Evolutionary conservation across 2,113 vertebrate species (phyloP).

Genomic region (Vulpes vulpes): DNA sequence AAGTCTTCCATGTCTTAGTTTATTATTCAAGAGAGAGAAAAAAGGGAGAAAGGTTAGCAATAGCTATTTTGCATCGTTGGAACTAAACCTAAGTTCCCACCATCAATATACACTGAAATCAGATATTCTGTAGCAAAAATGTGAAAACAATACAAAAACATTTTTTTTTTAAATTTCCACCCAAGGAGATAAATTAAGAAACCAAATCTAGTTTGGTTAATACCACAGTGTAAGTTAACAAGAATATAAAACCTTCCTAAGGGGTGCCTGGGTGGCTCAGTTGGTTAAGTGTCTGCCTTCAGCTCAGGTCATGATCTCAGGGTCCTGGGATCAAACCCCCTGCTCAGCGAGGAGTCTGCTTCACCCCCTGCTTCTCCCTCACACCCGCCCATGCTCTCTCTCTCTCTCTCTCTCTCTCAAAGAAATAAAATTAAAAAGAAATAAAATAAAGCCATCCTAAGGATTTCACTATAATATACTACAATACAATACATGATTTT

Average conservation of each 20-base stretch:
- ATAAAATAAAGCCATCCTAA: not conserved
- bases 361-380: not conserved
- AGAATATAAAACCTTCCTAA: not conserved
- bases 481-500: not conserved
- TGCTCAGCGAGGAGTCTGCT: not conserved
- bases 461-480: not conserved
- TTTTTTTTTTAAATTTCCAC: slow-evolving; percentile 2
- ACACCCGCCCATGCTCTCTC: no score
- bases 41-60: not conserved
- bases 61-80: not conserved
- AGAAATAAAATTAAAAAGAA: not conserved
- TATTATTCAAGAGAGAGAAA: not conserved
- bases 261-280: not conserved
- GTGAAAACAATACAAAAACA: not conserved
- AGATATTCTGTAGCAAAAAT: not conserved
- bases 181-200: slow-evolving; percentile 27
- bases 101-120: slow-evolving; percentile 14
- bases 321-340: not conserved
- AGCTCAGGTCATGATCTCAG: not conserved
- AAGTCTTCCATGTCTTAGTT: not conserved
- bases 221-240: not conserved
- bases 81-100: slow-evolving; percentile 37
- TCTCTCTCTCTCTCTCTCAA: not conserved
- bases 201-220: not conserved
- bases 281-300: not conserved